Conservation (phyloP, 2,113 vertebrate genomes). For the Myanophis thanlyinensis region DNA sequence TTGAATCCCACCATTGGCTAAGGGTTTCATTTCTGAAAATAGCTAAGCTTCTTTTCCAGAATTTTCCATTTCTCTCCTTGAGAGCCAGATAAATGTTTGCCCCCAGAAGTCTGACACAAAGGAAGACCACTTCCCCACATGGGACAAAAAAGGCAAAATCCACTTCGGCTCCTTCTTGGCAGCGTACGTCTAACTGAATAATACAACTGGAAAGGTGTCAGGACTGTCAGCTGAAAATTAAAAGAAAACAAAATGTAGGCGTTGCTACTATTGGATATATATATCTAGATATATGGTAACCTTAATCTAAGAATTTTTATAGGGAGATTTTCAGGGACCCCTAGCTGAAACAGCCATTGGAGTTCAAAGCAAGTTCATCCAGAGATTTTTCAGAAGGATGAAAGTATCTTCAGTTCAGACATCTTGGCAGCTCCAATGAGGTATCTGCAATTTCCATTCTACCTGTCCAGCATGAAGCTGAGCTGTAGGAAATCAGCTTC, state of each 20-base stretch:
- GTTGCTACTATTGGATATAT: neutral
- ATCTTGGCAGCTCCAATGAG: neutral
- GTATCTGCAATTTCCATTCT: neutral
- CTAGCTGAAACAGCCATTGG: neutral
- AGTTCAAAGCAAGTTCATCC: neutral
- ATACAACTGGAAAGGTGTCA: neutral
- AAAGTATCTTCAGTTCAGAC: neutral
- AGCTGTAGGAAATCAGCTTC: neutral
- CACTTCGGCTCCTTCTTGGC: neutral
- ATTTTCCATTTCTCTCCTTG: neutral
- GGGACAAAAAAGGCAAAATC: neutral
- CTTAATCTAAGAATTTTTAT: neutral
- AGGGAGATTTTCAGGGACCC: neutral
- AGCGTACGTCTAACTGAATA: neutral
- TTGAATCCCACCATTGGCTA: too few species aligned
- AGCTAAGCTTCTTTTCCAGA: neutral
- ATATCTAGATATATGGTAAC: neutral
- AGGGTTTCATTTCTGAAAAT: neutral
- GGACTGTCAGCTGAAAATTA: neutral
- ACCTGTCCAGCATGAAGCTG: neutral
- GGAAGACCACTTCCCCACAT: neutral
- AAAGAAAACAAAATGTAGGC: neutral
- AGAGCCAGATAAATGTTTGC: neutral
- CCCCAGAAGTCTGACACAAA: neutral
- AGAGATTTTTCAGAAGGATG: neutral